Conservation (phyloP, 2,797 vertebrate genomes). For the Tragopan temminckii region DNA sequence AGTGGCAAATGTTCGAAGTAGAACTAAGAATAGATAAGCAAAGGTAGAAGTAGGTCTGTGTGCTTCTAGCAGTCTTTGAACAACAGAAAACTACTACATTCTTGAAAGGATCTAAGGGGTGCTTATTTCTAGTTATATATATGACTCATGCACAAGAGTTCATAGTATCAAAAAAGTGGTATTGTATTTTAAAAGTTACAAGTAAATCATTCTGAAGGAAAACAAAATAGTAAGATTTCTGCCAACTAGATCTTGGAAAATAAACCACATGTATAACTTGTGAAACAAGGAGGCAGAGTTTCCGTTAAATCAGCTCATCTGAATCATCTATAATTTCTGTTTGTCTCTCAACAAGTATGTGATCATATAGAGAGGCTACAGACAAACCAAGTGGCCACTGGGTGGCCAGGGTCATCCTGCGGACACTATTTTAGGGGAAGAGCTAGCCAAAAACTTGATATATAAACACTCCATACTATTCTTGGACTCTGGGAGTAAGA, state of each 20-base stretch:
- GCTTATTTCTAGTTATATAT: not conserved
- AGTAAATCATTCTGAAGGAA: not conserved
- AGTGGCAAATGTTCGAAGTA: not conserved
- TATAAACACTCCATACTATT: not conserved
- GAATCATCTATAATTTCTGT: not conserved
- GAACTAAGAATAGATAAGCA: not conserved
- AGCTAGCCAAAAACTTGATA: not conserved
- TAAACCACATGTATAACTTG: not conserved
- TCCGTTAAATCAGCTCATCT: not conserved
- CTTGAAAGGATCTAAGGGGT: not conserved
- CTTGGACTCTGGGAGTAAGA: not conserved
- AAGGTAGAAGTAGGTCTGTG: not conserved
- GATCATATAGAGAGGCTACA: not conserved
- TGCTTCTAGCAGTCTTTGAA: not conserved
- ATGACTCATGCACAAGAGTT: not conserved
- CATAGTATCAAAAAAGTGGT: not conserved
- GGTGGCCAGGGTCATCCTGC: not conserved
- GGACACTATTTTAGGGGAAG: not conserved
- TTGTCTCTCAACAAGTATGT: not conserved
- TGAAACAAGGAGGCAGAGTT: slow-evolving; percentile 1
- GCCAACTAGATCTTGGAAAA: slow-evolving; percentile 19
- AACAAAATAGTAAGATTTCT: not conserved
- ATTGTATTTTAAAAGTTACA: not conserved
- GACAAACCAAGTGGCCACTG: accelerated
- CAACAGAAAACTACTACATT: not conserved